These are phyloP conservation scores for Ceratothoa steindachneri DNA, from an alignment of 2,888 invertebrate genomes.

Conservation along the genomic window DNA sequence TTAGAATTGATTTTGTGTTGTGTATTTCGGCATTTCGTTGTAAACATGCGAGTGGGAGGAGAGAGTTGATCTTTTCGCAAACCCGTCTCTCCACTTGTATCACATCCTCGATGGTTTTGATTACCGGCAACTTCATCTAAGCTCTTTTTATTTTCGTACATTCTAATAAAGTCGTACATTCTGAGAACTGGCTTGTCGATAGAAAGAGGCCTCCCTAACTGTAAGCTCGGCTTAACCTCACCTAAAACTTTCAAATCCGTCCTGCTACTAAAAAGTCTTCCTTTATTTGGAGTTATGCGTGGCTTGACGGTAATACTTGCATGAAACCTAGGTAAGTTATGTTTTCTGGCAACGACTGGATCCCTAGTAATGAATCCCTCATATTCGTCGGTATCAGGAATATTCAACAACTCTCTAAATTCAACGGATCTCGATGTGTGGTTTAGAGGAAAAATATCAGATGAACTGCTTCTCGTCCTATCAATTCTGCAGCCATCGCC, in stretches of 20 bases:
- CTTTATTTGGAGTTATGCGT: background rate
- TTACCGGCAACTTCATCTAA: background rate
- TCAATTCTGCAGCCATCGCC: background rate
- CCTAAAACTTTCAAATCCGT: too few relatives aligned
- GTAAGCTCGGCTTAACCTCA: too few relatives aligned
- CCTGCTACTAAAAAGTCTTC: too few relatives aligned
- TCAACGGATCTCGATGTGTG: background rate
- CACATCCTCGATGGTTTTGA: too few relatives aligned
- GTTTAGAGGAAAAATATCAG: background rate
- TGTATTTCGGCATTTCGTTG: too few relatives aligned
- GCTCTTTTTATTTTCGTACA: background rate
- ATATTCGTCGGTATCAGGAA: background rate
- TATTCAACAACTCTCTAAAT: background rate
- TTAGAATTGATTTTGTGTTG: too few relatives aligned
- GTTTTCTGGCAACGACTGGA: background rate
- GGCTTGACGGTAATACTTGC: background rate
- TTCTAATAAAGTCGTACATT: slow-evolving; percentile 6
- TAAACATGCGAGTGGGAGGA: too few relatives aligned
- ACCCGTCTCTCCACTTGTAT: too few relatives aligned
- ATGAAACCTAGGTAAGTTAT: background rate
- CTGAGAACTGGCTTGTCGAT: background rate
- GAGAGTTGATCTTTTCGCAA: too few relatives aligned
- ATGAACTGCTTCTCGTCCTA: background rate
- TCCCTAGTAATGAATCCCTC: background rate
- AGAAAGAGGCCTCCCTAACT: too few relatives aligned